Conservation (phyloP, 2,797 vertebrate species). For the Onychomys leucogaster region DNA sequence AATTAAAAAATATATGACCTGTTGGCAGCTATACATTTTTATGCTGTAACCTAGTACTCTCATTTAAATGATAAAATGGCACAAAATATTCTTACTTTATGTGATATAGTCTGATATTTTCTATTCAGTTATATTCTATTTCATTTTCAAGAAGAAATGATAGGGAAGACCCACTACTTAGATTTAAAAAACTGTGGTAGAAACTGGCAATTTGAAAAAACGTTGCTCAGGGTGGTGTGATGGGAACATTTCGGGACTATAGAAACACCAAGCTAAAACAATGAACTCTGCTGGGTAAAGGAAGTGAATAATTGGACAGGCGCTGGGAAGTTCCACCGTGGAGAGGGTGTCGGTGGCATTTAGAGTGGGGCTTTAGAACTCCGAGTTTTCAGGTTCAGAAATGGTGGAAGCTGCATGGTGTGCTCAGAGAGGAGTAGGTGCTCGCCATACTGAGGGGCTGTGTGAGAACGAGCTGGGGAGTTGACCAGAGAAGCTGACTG, state of each 20-base stretch:
- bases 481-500: neutral
- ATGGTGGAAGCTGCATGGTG: neutral
- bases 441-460: neutral
- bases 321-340: neutral
- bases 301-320: neutral
- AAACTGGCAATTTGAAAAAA: slow-evolving; percentile 59
- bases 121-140: slow-evolving; percentile 8
- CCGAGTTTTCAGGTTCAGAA: slow-evolving; percentile 37
- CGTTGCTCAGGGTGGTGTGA: neutral
- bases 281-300: neutral
- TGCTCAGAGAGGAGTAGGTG: neutral
- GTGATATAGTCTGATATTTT: slow-evolving; percentile 39
- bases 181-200: slow-evolving; percentile 28
- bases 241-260: neutral
- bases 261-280: slow-evolving; percentile 40
- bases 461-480: neutral
- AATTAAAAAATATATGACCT: neutral
- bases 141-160: slow-evolving; percentile 19
- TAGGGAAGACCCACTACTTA: neutral
- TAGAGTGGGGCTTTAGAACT: neutral
- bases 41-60: neutral
- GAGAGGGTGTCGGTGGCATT: neutral
- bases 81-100: slow-evolving; percentile 33
- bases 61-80: slow-evolving; percentile 36
- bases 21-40: slow-evolving; percentile 41